Conservation (phyloP, 2,113 vertebrate species). For the Illadopsis cleaveri region DNA sequence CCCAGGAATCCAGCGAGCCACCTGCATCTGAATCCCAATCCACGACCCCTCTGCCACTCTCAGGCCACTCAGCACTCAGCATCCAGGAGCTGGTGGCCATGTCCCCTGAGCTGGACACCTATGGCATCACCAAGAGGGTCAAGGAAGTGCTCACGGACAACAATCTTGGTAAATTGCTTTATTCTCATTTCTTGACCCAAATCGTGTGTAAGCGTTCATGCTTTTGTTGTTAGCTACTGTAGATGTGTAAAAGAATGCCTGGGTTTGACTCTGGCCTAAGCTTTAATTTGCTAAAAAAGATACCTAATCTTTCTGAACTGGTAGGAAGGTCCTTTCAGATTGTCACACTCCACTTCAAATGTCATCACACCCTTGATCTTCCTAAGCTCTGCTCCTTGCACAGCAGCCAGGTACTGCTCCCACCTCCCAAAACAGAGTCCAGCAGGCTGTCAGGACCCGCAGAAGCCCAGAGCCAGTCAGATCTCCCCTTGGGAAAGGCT, state of each 20-base stretch:
- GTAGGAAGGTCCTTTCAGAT: not conserved
- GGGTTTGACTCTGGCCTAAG: not conserved
- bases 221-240: not conserved
- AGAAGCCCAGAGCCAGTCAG: not conserved
- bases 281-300: not conserved
- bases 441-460: not conserved
- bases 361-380: not conserved
- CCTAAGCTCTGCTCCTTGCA: not conserved
- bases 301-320: not conserved
- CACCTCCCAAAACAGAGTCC: not conserved
- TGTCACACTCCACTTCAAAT: not conserved
- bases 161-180: conserved; percentile 87
- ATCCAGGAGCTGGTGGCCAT: conserved; percentile 93
- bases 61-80: conserved; percentile 88
- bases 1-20: conserved; percentile 75
- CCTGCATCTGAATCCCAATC: conserved; percentile 83
- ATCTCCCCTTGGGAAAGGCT: not conserved
- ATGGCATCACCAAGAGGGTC: conserved; percentile 94
- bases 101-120: conserved; percentile 94
- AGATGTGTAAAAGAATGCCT: not conserved
- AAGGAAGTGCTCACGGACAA: conserved; percentile 96
- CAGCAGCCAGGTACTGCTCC: not conserved
- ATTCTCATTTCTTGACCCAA: not conserved
- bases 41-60: conserved; percentile 81
- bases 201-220: accelerated